Percentiles rank a stretch among this genome's conserved stretches.
Conservation (phyloP, 2,113 vertebrate genomes). For the Hydrolagus affinis region DNA sequence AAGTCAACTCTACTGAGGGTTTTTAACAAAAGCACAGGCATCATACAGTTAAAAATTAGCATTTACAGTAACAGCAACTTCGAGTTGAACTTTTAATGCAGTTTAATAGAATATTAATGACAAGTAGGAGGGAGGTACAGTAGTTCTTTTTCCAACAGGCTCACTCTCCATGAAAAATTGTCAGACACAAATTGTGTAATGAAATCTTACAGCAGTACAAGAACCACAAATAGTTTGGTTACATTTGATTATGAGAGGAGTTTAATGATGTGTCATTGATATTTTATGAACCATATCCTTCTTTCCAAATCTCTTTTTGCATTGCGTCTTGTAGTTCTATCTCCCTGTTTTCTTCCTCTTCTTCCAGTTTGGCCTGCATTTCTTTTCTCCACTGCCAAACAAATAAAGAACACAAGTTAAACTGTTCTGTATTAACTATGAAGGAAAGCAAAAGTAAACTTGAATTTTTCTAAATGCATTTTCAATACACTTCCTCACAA, state of each 20-base stretch:
- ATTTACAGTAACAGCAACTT: not conserved
- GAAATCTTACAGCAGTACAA: not conserved
- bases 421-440: not conserved
- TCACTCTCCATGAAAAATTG: not conserved
- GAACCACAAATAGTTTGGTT: not conserved
- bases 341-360: conserved; percentile 33
- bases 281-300: conserved; percentile 41
- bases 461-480: not conserved
- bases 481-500: not conserved
- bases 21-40: not conserved
- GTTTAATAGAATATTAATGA: not conserved
- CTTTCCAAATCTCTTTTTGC: conserved; percentile 34
- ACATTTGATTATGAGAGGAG: conserved; percentile 23
- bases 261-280: conserved; percentile 42
- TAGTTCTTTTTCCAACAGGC: not conserved
- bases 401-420: conserved; percentile 32
- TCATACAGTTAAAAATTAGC: not conserved
- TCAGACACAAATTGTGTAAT: too few relatives aligned
- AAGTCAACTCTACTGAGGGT: not conserved
- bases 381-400: conserved; percentile 43
- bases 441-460: not conserved
- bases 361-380: not conserved
- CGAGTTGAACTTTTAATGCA: not conserved
- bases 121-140: not conserved
- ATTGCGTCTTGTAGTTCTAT: conserved; percentile 37